Evolutionary conservation across 2,888 invertebrate genomes (phyloP).

Genomic region (Platypus cylindrus): DNA sequence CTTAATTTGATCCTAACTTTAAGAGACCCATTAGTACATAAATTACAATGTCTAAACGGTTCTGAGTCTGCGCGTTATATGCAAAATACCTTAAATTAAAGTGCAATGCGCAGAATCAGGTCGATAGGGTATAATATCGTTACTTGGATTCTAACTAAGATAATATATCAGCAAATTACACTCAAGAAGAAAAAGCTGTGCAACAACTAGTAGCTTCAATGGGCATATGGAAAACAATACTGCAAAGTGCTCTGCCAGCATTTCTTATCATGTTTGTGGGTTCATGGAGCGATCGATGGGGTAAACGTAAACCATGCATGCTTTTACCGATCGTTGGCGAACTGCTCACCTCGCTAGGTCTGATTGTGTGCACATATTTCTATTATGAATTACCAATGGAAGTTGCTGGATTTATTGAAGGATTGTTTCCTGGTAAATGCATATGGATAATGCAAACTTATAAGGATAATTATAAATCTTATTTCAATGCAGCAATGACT

Average conservation of each 20-base stretch:
- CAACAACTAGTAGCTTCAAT: constrained; percentile 67
- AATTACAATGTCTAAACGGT: no score
- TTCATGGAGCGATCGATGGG: constrained; percentile 59
- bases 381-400: constrained; percentile 71
- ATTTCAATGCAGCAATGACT: constrained; percentile 43
- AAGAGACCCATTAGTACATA: no score
- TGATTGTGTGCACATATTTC: constrained; percentile 67
- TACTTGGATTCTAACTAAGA: no score
- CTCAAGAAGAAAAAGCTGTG: constrained; percentile 48
- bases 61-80: no score
- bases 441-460: background rate
- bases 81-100: no score
- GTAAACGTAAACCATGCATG: constrained; percentile 69
- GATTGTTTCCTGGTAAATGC: constrained; percentile 49
- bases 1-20: no score
- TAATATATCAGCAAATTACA: constrained; percentile 40
- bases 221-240: constrained; percentile 74
- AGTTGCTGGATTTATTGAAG: constrained; percentile 66
- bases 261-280: constrained; percentile 70
- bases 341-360: constrained; percentile 62
- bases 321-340: constrained; percentile 70
- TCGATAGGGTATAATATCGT: no score
- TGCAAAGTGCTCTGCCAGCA: constrained; percentile 74
- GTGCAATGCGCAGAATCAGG: no score
- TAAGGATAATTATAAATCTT: no score